These are phyloP conservation scores for Clostera curtula DNA, from an alignment of 2,888 invertebrate species.

Conservation along the genomic window DNA sequence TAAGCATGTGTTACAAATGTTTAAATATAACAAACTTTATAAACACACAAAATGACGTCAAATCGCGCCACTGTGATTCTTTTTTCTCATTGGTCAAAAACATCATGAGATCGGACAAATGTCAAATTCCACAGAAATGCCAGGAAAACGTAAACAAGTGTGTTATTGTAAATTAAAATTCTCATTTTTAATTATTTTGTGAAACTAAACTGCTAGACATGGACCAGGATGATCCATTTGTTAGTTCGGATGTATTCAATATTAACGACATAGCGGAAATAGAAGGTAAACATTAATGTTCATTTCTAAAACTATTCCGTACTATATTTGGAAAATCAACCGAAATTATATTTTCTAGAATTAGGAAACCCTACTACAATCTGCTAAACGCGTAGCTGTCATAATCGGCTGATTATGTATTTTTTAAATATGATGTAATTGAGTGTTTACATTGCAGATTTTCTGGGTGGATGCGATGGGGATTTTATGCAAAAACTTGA, in stretches of 20 bases:
- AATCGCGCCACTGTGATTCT: slow-evolving; percentile 75
- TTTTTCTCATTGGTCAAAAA: slow-evolving; percentile 71
- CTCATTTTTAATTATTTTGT: slow-evolving; percentile 9
- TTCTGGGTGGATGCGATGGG: slow-evolving; percentile 79
- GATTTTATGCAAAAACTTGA: slow-evolving; percentile 76
- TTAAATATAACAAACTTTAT: too few species aligned
- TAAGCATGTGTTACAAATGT: too few species aligned
- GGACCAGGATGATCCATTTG: slow-evolving; percentile 55
- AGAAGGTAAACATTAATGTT: slow-evolving; percentile 77
- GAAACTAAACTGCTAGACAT: slow-evolving; percentile 34
- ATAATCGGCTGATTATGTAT: slow-evolving; percentile 4
- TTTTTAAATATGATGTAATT: slow-evolving; percentile 11
- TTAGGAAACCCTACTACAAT: too few species aligned
- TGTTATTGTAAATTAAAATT: slow-evolving; percentile 18
- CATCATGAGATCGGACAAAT: slow-evolving; percentile 47
- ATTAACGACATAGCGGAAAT: slow-evolving; percentile 80
- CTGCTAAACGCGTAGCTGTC: slow-evolving; percentile 1
- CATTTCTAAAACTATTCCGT: too few species aligned
- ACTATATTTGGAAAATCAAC: too few species aligned
- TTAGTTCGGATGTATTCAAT: slow-evolving; percentile 76
- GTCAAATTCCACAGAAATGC: slow-evolving; percentile 39
- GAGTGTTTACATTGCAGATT: slow-evolving; percentile 63
- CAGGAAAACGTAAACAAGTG: slow-evolving; percentile 54
- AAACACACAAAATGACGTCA: slow-evolving; percentile 43
- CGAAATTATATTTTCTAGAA: too few species aligned